Evolutionary conservation across 2,888 invertebrate genomes (phyloP).

Genomic region (Margaritifera margaritifera): DNA sequence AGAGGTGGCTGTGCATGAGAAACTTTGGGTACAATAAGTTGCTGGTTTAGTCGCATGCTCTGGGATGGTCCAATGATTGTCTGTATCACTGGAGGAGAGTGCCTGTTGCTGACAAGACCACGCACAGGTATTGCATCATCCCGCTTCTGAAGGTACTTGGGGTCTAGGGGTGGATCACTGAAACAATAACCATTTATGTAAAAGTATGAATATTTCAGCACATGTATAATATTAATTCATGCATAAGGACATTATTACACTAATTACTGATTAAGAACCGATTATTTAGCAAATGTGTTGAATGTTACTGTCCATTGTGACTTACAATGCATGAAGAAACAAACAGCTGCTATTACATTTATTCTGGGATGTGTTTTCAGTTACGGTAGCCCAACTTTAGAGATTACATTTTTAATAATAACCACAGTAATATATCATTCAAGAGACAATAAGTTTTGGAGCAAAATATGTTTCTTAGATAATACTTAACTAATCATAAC

Average conservation of each 20-base stretch:
- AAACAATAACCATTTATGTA: constrained; percentile 19
- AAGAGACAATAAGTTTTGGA: too few species aligned
- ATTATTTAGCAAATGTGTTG: too few species aligned
- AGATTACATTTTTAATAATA: too few species aligned
- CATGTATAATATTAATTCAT: too few species aligned
- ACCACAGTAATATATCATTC: too few species aligned
- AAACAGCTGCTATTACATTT: background rate
- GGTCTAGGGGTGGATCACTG: constrained; percentile 67
- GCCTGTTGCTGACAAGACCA: constrained; percentile 39
- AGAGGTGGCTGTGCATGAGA: constrained; percentile 55
- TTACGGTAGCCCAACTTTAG: too few species aligned
- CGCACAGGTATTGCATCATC: constrained; percentile 62
- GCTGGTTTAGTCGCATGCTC: constrained; percentile 51
- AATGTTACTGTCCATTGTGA: too few species aligned
- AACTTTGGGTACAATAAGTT: constrained; percentile 50
- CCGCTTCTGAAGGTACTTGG: constrained; percentile 62
- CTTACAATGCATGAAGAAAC: background rate
- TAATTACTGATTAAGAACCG: too few species aligned
- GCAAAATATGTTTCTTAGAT: too few species aligned
- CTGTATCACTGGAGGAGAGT: constrained; percentile 46
- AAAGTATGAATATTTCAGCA: background rate
- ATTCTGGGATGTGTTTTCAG: background rate
- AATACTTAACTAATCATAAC: too few species aligned
- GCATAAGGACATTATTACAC: background rate
- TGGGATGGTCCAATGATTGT: constrained; percentile 27